Base-by-base conservation (phyloP, 2,888 invertebrate species). In the Troglohyphantes excavatus region DNA sequence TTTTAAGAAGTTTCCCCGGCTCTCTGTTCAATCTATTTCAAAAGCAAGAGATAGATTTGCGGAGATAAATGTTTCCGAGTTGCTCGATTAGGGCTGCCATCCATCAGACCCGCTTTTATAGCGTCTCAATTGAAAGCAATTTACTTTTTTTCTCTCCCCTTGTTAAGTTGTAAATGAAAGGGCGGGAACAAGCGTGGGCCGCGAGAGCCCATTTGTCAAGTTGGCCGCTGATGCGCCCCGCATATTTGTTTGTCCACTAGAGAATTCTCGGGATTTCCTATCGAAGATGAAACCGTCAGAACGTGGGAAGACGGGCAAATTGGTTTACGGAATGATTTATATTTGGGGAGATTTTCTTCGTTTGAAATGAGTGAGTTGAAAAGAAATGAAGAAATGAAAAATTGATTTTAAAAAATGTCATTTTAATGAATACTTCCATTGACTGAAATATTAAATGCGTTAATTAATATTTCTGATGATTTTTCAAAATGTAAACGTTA, bases 101-200 rank as follows among this genome's bases (percentile, higher is more conserved):
- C 68, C 53, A 81, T 81, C 81, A 68, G 53, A 1, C 0, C 19
- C 26, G 26, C 21, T 27, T 67, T 68, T 33, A n/a, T 53, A 53
- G 27, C 27, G 68, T 81, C 81, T 81, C 53, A 68, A 68, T 53
- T 81, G 68, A 29, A 81, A 81, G 81, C 68, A 81, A 81, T 68
- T 81, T 81, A 33, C 46, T 68, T 53, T n/a, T 75, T 59, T 46
- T 46, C 7, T 53, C 46, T 67, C 9, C 43, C 11, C 29, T 26
- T 26, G 43, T n/a, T 63, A 17, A 33, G 39, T 72, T 78, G 19
- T 17, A 65, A 67, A 78, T 78, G 65, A 65, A 78, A 78, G 65
- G 76, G 19, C 33, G 39, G 70, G 11, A 39, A 78, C 33, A 2
- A 75, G 26, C 27, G 78, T 78, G 78, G 78, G 78, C 9, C 19